A percentile compares a stretch with the other conserved stretches of the same genome.
These are phyloP conservation scores for Nothoprocta pentlandii DNA, from an alignment of 2,113 vertebrate genomes.

Conservation along the genomic window DNA sequence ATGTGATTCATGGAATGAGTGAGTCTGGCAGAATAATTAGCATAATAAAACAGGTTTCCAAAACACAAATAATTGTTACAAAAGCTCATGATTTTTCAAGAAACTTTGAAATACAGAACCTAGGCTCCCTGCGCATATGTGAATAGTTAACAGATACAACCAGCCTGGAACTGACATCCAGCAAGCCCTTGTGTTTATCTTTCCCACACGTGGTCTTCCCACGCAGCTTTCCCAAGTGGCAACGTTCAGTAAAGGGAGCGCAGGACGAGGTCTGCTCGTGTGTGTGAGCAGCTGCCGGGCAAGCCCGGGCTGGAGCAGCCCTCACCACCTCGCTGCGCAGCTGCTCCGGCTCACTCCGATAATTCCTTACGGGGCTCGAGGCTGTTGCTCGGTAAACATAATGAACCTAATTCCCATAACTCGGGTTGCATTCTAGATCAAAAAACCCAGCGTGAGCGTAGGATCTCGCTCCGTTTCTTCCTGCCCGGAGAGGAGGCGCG, in stretches of 20 bases:
- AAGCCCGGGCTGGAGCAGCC: background rate
- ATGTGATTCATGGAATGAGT: background rate
- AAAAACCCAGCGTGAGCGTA: background rate
- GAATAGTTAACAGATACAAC: background rate
- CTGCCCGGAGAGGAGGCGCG: background rate
- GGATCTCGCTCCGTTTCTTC: background rate
- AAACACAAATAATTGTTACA: background rate
- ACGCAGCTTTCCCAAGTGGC: background rate
- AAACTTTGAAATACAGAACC: background rate
- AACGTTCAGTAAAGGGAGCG: background rate
- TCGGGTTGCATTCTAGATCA: constrained; percentile 7
- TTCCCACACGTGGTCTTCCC: background rate
- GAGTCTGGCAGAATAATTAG: background rate
- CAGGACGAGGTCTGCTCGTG: background rate
- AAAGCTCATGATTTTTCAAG: background rate
- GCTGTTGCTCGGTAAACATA: constrained; percentile 40
- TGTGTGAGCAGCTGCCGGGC: background rate
- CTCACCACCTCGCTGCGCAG: background rate
- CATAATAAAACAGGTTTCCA: background rate
- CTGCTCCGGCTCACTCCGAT: background rate
- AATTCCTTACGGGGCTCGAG: constrained; percentile 10
- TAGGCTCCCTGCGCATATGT: background rate
- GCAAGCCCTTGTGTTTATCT: background rate
- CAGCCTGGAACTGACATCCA: background rate
- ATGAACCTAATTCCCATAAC: constrained; percentile 37